These are phyloP conservation scores for Takifugu rubripes DNA, from an alignment of 2,797 vertebrate genomes.

Conservation along the genomic window DNA sequence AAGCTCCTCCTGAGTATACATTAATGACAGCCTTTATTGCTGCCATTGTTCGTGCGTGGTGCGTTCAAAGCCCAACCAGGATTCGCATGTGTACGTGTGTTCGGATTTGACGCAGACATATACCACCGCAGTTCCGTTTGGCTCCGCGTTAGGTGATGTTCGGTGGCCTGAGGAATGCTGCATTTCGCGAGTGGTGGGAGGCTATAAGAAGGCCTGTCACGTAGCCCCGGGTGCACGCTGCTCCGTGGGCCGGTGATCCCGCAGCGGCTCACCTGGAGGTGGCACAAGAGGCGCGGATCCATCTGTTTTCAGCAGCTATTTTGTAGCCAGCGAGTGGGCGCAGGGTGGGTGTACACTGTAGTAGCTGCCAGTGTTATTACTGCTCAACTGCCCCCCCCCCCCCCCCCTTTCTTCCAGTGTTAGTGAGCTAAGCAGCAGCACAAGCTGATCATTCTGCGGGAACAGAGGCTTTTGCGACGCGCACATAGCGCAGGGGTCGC, in stretches of 20 bases:
- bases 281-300: constrained; percentile 37
- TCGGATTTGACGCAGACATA: constrained; percentile 54
- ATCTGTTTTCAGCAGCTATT: constrained; percentile 49
- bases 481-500: constrained; percentile 12
- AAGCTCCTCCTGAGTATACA: not conserved
- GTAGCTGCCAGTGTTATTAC: constrained; percentile 43
- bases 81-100: constrained; percentile 1
- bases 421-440: not conserved
- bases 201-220: constrained; percentile 11
- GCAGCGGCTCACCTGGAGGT: constrained; percentile 51
- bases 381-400: constrained; percentile 25
- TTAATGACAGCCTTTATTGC: constrained; percentile 16
- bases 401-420: constrained; percentile 6
- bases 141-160: constrained; percentile 11
- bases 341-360: constrained; percentile 56
- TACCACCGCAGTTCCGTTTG: constrained; percentile 38
- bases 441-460: too few relatives aligned
- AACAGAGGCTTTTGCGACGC: not conserved
- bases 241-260: constrained; percentile 37
- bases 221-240: constrained; percentile 23
- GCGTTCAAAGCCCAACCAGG: constrained; percentile 34
- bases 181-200: not conserved
- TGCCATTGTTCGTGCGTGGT: constrained; percentile 31
- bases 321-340: constrained; percentile 53
- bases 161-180: not conserved